Evolutionary conservation across 1,140 invertebrate species (phyloP).

Genomic region (Geopemphigus sp.): DNA sequence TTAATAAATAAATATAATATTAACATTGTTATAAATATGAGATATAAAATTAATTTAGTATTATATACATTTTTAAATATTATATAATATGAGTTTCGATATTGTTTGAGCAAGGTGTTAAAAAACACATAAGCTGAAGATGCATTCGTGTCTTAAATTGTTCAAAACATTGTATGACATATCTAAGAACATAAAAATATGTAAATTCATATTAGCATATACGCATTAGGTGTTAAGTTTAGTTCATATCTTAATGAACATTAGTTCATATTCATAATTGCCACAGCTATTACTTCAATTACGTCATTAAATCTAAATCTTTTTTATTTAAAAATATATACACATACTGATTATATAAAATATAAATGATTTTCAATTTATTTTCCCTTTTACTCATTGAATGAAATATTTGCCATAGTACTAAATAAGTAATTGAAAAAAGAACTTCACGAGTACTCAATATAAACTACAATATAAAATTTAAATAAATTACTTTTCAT

Average conservation of each 20-base stretch:
- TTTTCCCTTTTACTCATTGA: too few relatives aligned
- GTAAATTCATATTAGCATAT: too few relatives aligned
- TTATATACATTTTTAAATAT: neutral
- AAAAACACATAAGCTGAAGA: constrained; percentile 53
- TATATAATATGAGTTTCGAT: constrained; percentile 37
- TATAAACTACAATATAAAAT: neutral
- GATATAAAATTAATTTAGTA: too few relatives aligned
- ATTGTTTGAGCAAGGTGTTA: neutral
- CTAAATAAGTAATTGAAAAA: neutral
- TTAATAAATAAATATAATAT: too few relatives aligned
- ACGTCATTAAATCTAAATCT: too few relatives aligned
- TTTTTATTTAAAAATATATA: neutral
- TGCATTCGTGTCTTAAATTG: constrained; percentile 52
- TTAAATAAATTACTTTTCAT: constrained; percentile 54
- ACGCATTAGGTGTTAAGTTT: too few relatives aligned
- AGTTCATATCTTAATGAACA: too few relatives aligned
- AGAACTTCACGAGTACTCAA: too few relatives aligned
- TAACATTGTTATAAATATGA: too few relatives aligned
- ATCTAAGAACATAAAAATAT: constrained; percentile 30
- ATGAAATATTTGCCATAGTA: neutral
- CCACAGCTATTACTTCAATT: too few relatives aligned
- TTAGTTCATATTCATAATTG: too few relatives aligned
- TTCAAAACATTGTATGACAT: constrained; percentile 51
- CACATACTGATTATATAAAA: neutral
- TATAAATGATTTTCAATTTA: too few relatives aligned